Percentiles rank a stretch among this genome's conserved stretches.
Evolutionary conservation across 2,888 invertebrate genomes (phyloP).

Genomic region (Steromphala cineraria): DNA sequence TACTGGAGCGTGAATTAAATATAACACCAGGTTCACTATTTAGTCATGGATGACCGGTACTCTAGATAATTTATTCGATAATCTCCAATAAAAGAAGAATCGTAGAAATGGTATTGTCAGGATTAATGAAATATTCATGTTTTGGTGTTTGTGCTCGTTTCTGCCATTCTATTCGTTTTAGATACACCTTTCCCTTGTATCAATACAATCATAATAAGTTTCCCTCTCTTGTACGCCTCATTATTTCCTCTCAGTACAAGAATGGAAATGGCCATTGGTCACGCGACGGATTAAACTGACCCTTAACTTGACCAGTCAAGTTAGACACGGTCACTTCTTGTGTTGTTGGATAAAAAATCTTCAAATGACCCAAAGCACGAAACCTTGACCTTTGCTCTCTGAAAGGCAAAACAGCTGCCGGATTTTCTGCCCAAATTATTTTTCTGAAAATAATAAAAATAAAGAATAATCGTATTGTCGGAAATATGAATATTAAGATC

Average conservation of each 20-base stretch:
- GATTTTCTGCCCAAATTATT: not conserved
- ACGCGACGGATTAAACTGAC: not conserved
- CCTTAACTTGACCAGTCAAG: not conserved
- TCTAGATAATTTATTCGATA: constrained; percentile 19
- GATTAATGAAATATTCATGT: constrained; percentile 18
- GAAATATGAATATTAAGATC: not conserved
- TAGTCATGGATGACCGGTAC: not conserved
- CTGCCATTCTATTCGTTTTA: not conserved
- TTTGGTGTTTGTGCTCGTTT: not conserved
- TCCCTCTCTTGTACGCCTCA: not conserved
- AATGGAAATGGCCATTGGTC: not conserved
- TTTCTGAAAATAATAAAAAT: not conserved
- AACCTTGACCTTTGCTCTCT: not conserved
- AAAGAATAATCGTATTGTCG: not conserved
- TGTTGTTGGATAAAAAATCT: not conserved
- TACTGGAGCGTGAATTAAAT: not conserved
- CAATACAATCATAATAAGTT: not conserved
- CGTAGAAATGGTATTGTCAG: not conserved
- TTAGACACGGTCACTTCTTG: constrained; percentile 1
- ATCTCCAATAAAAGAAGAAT: not conserved
- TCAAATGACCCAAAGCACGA: not conserved
- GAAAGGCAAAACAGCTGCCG: not conserved
- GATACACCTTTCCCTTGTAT: not conserved
- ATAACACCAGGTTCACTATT: not conserved
- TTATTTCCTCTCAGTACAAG: not conserved